phyloP scores from a whole-genome alignment of 23 tunicate genomes.

The Ciona savignyi region DNA sequence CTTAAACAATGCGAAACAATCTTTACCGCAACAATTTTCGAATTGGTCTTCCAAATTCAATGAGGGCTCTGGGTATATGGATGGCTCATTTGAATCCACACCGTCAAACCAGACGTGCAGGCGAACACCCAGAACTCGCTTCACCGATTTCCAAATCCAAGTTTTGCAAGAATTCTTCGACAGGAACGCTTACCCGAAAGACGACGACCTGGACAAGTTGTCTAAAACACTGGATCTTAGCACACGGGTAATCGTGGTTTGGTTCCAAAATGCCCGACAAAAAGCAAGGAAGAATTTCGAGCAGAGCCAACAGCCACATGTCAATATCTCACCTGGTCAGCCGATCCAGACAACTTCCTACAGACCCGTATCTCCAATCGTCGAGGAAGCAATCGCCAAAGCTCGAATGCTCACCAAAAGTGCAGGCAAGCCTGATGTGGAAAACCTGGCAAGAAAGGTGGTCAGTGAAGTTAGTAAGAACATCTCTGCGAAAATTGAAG shows the following conservation, averaged over 20 bases:
- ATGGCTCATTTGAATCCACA: neutral
- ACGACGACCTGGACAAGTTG: slow-evolving; percentile 81
- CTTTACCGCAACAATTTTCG: neutral
- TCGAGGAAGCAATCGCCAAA: slow-evolving; percentile 14
- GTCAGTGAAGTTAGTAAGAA: slow-evolving; percentile 21
- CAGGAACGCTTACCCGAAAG: slow-evolving; percentile 86
- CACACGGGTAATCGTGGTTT: slow-evolving; percentile 81
- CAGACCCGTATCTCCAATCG: neutral
- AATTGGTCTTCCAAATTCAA: neutral
- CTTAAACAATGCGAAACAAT: neutral
- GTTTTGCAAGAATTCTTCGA: slow-evolving; percentile 75
- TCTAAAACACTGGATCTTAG: slow-evolving; percentile 52
- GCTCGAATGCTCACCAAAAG: neutral
- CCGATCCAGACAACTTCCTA: neutral
- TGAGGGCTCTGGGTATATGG: too few species aligned
- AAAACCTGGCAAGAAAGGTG: slow-evolving; percentile 20
- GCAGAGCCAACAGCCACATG: slow-evolving; percentile 39
- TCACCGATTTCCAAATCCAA: slow-evolving; percentile 79
- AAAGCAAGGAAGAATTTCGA: slow-evolving; percentile 80
- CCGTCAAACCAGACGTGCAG: slow-evolving; percentile 14
- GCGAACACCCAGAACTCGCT: slow-evolving; percentile 77
- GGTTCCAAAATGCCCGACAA: slow-evolving; percentile 96
- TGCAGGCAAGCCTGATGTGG: slow-evolving; percentile 6
- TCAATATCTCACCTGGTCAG: neutral
- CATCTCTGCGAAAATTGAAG: neutral